A percentile compares a stretch with the other conserved stretches of the same genome.
phyloP scores from a whole-genome alignment of 2,113 vertebrate species.

The Aramus guarauna region DNA sequence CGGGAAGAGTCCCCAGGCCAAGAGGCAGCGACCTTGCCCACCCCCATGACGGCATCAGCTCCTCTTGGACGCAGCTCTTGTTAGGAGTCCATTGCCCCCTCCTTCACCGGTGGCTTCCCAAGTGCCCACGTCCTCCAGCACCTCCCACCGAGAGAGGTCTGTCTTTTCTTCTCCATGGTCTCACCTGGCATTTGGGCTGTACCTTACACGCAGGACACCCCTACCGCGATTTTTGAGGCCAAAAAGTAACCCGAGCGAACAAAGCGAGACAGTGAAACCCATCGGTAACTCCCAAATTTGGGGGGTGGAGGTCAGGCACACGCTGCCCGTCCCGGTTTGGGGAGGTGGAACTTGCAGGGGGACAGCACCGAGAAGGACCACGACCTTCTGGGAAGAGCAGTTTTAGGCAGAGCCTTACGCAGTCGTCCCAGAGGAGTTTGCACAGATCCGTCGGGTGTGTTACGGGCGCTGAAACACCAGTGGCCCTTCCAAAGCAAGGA shows the following conservation, averaged over 20 bases:
- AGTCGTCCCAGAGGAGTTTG: background rate
- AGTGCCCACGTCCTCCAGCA: background rate
- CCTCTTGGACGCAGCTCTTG: background rate
- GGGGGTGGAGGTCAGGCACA: background rate
- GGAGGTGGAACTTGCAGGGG: background rate
- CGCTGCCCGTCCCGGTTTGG: background rate
- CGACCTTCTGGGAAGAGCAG: background rate
- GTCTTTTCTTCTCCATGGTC: background rate
- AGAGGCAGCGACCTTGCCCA: background rate
- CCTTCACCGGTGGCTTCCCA: background rate
- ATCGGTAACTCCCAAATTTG: background rate
- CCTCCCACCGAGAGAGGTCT: background rate
- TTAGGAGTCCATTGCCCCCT: background rate
- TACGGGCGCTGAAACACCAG: background rate
- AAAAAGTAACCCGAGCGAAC: background rate
- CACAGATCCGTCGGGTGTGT: background rate
- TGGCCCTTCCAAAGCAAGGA: background rate
- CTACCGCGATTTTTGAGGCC: background rate
- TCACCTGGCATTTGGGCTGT: background rate
- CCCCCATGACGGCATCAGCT: fast-evolving
- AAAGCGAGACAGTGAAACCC: background rate
- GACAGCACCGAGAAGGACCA: background rate
- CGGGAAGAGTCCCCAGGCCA: background rate
- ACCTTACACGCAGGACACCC: background rate
- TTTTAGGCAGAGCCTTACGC: background rate